phyloP scores from a whole-genome alignment of 2,113 vertebrate genomes.

The Megalops atlanticus region DNA sequence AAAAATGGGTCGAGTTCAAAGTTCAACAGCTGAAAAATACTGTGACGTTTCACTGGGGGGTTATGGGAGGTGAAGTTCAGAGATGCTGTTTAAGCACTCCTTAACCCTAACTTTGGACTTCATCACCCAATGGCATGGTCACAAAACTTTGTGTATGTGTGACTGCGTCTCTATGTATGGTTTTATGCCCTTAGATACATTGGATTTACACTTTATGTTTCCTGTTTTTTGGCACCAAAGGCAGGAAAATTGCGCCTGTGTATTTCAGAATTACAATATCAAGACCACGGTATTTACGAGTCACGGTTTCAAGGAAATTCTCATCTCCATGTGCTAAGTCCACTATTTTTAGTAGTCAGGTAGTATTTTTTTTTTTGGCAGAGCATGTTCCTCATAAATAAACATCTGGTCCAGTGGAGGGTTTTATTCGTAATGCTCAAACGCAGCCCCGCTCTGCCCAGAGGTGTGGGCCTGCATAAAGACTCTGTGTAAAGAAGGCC shows the following conservation, averaged over 20 bases:
- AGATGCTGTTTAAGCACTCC: too few relatives aligned
- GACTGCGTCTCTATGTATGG: background rate
- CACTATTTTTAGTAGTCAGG: background rate
- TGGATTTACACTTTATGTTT: background rate
- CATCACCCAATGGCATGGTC: too few relatives aligned
- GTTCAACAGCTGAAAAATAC: too few relatives aligned
- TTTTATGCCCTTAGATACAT: background rate
- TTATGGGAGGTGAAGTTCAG: too few relatives aligned
- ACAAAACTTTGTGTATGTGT: background rate
- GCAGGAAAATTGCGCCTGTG: background rate
- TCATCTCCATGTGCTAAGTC: background rate
- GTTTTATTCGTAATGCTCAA: background rate
- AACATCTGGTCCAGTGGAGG: background rate
- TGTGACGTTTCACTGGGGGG: too few relatives aligned
- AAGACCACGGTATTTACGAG: background rate
- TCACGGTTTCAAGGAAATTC: background rate
- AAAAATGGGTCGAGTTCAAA: too few relatives aligned
- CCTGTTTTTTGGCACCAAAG: background rate
- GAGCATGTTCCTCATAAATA: constrained; percentile 9
- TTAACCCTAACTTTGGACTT: too few relatives aligned
- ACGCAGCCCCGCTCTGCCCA: background rate
- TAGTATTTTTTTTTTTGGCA: too few relatives aligned
- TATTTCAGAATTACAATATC: background rate
- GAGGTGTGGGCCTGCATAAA: constrained; percentile 23
- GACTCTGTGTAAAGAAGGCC: background rate